Evolutionary conservation across 2,113 vertebrate species (phyloP).

Genomic region (Diadophis punctatus): DNA sequence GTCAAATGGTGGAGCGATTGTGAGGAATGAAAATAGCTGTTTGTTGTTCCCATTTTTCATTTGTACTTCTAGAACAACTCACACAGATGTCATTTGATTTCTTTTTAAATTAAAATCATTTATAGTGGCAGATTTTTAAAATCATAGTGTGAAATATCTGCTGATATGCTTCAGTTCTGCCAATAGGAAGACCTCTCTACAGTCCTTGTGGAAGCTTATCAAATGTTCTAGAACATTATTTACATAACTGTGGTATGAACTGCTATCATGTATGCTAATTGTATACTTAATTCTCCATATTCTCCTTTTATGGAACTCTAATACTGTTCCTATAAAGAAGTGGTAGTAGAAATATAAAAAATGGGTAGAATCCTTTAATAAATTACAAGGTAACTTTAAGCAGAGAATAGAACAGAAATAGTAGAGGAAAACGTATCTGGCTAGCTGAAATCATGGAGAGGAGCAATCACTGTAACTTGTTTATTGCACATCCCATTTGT

Average conservation of each 20-base stretch:
- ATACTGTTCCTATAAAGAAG: background rate
- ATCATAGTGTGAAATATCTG: background rate
- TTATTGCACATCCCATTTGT: background rate
- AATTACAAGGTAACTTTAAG: background rate
- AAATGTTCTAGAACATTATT: background rate
- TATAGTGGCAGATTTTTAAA: background rate
- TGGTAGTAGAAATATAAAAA: background rate
- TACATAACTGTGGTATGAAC: background rate
- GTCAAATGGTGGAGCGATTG: slow-evolving; percentile 28
- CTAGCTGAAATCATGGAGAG: background rate
- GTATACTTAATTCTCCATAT: background rate
- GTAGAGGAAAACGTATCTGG: background rate
- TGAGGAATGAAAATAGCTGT: slow-evolving; percentile 46
- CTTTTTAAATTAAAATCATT: background rate
- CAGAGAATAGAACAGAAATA: background rate
- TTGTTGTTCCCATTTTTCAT: slow-evolving; percentile 51
- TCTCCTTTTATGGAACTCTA: background rate
- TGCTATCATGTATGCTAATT: background rate
- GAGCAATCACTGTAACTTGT: background rate
- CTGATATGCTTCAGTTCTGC: background rate
- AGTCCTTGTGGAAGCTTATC: background rate
- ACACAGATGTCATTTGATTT: slow-evolving; percentile 16
- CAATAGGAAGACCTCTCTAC: background rate
- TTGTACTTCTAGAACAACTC: slow-evolving; percentile 37
- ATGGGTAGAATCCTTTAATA: background rate